These are phyloP conservation scores for Silvanus unidentatus DNA, from an alignment of 2,888 invertebrate genomes.

Conservation along the genomic window DNA sequence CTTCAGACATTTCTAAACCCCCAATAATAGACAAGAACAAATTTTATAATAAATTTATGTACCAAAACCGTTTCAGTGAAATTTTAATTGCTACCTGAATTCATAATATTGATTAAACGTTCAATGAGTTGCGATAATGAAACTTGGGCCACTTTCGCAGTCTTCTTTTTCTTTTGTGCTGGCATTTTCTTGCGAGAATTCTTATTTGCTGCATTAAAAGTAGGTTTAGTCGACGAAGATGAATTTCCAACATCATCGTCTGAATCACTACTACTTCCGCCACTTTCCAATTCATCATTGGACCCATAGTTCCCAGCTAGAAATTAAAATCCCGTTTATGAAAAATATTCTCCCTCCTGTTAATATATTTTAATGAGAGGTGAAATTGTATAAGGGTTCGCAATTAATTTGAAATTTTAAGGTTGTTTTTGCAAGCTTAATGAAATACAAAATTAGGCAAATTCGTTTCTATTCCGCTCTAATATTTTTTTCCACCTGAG, in stretches of 20 bases:
- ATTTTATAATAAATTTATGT: background rate
- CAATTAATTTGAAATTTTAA: no score
- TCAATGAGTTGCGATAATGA: slow-evolving; percentile 11
- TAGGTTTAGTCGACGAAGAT: slow-evolving; percentile 10
- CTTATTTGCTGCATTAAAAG: background rate
- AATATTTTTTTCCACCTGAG: no score
- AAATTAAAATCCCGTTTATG: slow-evolving; percentile 1
- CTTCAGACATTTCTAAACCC: slow-evolving; percentile 43
- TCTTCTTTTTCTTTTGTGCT: slow-evolving; percentile 7
- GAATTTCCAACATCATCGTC: slow-evolving; percentile 13
- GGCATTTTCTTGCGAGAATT: slow-evolving; percentile 4
- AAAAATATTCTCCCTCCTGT: no score
- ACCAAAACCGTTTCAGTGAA: background rate
- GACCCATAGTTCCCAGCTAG: background rate
- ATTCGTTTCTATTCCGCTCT: no score
- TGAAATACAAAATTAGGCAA: no score
- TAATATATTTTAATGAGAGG: no score
- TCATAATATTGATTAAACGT: slow-evolving; percentile 15
- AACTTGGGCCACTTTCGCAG: slow-evolving; percentile 6
- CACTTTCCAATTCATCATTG: background rate
- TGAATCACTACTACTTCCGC: slow-evolving; percentile 5
- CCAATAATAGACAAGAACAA: slow-evolving; percentile 3
- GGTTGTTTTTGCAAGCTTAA: no score
- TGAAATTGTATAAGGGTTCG: no score
- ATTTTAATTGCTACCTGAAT: slow-evolving; percentile 14